A percentile compares a stretch with the other conserved stretches of the same genome.
Conservation (phyloP, 2,888 invertebrate genomes). For the Ectobius pallidus region DNA sequence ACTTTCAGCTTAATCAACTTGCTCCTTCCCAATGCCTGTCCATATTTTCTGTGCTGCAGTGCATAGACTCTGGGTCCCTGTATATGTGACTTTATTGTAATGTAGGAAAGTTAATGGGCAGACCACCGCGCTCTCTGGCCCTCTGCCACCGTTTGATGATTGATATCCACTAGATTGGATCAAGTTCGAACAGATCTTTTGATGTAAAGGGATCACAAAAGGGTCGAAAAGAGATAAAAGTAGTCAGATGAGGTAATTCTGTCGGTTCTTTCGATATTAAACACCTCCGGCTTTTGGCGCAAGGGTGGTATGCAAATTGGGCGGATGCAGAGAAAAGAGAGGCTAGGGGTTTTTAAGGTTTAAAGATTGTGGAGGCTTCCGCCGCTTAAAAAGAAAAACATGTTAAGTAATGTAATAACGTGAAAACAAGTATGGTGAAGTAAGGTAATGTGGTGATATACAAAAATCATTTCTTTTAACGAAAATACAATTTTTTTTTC, state of each 20-base stretch:
- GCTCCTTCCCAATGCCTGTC: not conserved
- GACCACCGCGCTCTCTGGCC: not conserved
- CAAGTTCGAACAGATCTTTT: conserved; percentile 15
- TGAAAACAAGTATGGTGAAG: no score
- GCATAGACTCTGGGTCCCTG: not conserved
- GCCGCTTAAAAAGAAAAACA: not conserved
- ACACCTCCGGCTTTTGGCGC: not conserved
- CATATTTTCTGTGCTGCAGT: conserved; percentile 7
- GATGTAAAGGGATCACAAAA: conserved; percentile 8
- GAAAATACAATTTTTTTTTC: no score
- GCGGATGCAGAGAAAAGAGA: not conserved
- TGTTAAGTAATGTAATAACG: no score
- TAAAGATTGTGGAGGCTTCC: not conserved
- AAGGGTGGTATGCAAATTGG: no score
- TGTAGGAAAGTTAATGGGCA: not conserved
- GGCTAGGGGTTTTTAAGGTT: no score
- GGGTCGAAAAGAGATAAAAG: not conserved
- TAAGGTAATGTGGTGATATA: no score
- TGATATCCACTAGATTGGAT: conserved; percentile 11
- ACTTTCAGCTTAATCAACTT: conserved; percentile 18
- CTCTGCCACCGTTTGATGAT: not conserved
- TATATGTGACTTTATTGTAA: conserved; percentile 3
- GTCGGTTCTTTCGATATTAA: not conserved
- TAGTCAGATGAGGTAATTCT: no score
- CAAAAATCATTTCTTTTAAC: no score